Evolutionary conservation across 2,113 vertebrate genomes (phyloP).

Genomic region (Lanius ludovicianus): DNA sequence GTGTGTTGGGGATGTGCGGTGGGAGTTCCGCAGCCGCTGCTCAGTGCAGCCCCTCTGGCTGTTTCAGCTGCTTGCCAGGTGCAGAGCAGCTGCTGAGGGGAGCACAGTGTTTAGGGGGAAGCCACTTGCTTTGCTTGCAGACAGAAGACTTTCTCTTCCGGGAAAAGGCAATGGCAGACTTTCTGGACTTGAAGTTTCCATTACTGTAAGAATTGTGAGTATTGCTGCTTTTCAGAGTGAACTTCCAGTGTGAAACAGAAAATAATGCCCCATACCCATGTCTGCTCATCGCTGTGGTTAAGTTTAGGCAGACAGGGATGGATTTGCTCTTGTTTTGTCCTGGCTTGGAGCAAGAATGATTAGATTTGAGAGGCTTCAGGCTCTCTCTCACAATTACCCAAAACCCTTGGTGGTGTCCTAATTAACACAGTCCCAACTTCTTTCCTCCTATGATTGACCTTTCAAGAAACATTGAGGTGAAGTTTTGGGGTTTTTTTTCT

Average conservation of each 20-base stretch:
- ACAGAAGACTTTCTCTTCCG: not conserved
- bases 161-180: not conserved
- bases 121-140: not conserved
- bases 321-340: not conserved
- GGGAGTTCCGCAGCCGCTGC: not conserved
- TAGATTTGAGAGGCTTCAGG: not conserved
- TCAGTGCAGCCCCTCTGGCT: not conserved
- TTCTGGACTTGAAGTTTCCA: not conserved
- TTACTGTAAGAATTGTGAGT: not conserved
- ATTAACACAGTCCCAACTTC: not conserved
- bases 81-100: not conserved
- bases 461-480: not conserved
- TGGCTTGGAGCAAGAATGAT: not conserved
- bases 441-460: not conserved
- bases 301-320: not conserved
- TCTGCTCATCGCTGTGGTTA: not conserved
- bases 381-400: not conserved
- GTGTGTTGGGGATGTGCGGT: fast-evolving
- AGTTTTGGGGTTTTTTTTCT: not conserved
- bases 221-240: not conserved
- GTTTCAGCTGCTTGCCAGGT: not conserved
- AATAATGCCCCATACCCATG: fast-evolving
- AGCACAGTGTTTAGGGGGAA: not conserved
- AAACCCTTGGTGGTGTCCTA: no score
- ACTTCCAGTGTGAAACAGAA: not conserved